Evolutionary conservation across 2,113 vertebrate species (phyloP), one percentile per base, ranked within the genome.

Genomic region (Notothenia coriiceps): DNA sequence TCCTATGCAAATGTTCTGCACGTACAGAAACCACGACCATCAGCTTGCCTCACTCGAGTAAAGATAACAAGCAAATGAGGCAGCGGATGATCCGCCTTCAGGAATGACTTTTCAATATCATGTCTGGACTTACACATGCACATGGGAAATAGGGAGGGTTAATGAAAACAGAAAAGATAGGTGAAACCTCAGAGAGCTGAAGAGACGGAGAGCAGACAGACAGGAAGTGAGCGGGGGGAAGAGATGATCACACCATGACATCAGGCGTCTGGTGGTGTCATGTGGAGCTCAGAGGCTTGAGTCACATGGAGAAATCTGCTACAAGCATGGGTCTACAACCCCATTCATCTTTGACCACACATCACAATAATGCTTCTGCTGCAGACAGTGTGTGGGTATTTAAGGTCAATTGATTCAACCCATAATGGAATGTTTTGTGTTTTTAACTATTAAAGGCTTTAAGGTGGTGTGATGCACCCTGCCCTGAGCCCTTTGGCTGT

Each of bases 41-140:
- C 70, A 13, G 61, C 60, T 51, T 0, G n/a, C 59, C 18, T 56
- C 40, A 8, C 66, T 29, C 43, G 0, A 14, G 67, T 12, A 15
- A 61, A 1, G 68, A 87, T 74, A 84, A 70, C 63, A 85, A 64
- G 78, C 68, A 80, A 86, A 88, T 88, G 71, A 87, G 74, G 18
- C n/a, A 4, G 8, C 10, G 14, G 51, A 74, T 46, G 35, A 22
- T 8, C 10, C 5, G 18, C 20, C 44, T 49, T 51, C n/a, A 2
- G 68, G 51, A 74, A 9, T 60, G 17, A 57, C n/a, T 51, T 22
- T 40, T 51, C 8, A 6, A 25, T 13, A 29, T 40, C 35, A 40
- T 40, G 5, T 1, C 22, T 47, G 20, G 55, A 47, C 5, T 55
- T n/a, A 6, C 3, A 8, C 14, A 25, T 25, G 15, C 2, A 49